Evolutionary conservation across 1,140 invertebrate species (phyloP).

Genomic region (Kradibia gibbosae): DNA sequence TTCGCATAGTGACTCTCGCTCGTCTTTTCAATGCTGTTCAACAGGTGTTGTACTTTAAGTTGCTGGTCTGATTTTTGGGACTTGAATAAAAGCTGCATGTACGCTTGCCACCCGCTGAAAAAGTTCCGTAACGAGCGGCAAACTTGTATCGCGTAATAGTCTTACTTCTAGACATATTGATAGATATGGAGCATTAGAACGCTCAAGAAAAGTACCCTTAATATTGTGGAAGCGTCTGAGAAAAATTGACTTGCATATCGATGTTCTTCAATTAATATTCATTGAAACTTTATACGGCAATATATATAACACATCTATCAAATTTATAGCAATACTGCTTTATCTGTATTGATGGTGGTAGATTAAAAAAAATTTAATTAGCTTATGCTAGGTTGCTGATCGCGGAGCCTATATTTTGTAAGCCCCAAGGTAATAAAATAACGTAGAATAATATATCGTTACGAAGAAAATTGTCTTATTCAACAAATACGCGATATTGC

Average conservation of each 20-base stretch:
- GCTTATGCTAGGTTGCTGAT: not conserved
- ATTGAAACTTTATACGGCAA: not conserved
- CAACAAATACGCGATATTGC: not conserved
- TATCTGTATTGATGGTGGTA: too few species aligned
- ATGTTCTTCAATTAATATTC: not conserved
- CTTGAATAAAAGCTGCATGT: slow-evolving; percentile 27
- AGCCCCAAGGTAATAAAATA: not conserved
- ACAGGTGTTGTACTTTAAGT: slow-evolving; percentile 48
- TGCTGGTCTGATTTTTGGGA: slow-evolving; percentile 34
- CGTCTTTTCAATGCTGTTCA: slow-evolving; percentile 27
- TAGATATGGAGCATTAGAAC: not conserved
- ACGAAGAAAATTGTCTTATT: slow-evolving; percentile 1
- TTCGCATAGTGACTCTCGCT: not conserved
- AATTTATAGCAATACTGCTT: too few species aligned
- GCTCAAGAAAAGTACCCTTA: not conserved
- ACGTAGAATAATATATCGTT: not conserved
- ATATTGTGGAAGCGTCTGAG: not conserved
- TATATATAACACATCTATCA: too few species aligned
- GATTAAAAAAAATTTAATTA: not conserved
- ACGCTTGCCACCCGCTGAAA: not conserved
- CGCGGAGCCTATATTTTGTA: too few species aligned
- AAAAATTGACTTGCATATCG: not conserved
- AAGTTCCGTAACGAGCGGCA: slow-evolving; percentile 34
- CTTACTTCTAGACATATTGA: not conserved
- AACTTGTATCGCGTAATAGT: not conserved